Base-by-base conservation (phyloP, 1,140 invertebrate genomes). In the Chrysopa pallens region DNA sequence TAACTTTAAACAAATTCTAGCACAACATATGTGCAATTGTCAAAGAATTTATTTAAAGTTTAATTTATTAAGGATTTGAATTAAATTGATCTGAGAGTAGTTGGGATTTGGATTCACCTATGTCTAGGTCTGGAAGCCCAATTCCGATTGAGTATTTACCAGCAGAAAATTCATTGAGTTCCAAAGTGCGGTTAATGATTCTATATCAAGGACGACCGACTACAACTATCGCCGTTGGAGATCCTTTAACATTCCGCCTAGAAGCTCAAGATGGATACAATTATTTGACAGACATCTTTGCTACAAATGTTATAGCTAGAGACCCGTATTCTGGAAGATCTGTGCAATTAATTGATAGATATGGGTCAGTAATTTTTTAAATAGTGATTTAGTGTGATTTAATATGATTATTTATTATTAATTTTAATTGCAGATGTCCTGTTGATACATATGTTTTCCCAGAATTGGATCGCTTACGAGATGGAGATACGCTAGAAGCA, bases 371-470 rank as follows among this genome's bases (percentile, higher is more conserved):
- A 40, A n/a, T n/a, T n/a, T n/a, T n/a, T n/a, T n/a, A n/a, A n/a
- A n/a, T n/a, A n/a, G n/a, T n/a, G n/a, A n/a, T n/a, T n/a, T n/a
- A n/a, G n/a, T n/a, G n/a, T n/a, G n/a, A n/a, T n/a, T n/a, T n/a
- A n/a, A n/a, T n/a, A n/a, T n/a, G n/a, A 39, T 46, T 37, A 42
- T 15, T 6, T 29, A 29, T 31, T 28, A 36, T 5, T 11, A 37
- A 31, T 42, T 46, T 43, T 47, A 42, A 42, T 54, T 56, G 31
- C 52, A 88, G 87, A 17, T 92, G 87, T 54, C 88, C 87, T 1
- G 83, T 91, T 1, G 87, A 93, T 62, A 80, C 84, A 33, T 88
- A 84, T 56, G 86, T 93, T 1, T 93, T 93, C 63, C 88, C 88
- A 0, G 84, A 88, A 54, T 57, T 93, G 47, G 87, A 91, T 54